These are phyloP conservation scores for Sebastes steindachneri DNA, from an alignment of 2,797 vertebrate species.

Conservation along the genomic window DNA sequence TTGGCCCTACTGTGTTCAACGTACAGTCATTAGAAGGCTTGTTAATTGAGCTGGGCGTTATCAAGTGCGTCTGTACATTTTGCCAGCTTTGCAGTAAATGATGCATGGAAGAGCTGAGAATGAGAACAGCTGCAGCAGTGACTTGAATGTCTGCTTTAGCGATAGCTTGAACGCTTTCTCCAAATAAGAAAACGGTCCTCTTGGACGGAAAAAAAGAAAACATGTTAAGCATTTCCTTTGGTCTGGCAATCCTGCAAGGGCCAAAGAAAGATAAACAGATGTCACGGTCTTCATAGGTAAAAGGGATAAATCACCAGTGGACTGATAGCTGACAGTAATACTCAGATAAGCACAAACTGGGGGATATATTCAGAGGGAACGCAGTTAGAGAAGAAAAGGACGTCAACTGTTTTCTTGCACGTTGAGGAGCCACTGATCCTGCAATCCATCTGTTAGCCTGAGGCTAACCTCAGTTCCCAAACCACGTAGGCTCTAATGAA, in stretches of 20 bases:
- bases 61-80: slow-evolving; percentile 55
- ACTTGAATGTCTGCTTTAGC: slow-evolving; percentile 29
- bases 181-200: slow-evolving; percentile 32
- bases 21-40: slow-evolving; percentile 49
- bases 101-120: slow-evolving; percentile 51
- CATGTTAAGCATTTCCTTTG: slow-evolving; percentile 58
- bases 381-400: slow-evolving; percentile 27
- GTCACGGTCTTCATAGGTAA: slow-evolving; percentile 42
- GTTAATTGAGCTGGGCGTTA: slow-evolving; percentile 62
- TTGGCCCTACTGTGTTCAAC: slow-evolving; percentile 32
- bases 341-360: slow-evolving; percentile 37
- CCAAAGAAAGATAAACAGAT: slow-evolving; percentile 72
- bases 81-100: slow-evolving; percentile 69
- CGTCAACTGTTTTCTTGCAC: slow-evolving; percentile 34
- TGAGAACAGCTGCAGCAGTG: slow-evolving; percentile 67
- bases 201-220: slow-evolving; percentile 27
- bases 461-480: slow-evolving; percentile 61
- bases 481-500: slow-evolving; percentile 69
- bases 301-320: slow-evolving; percentile 34
- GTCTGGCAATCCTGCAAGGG: slow-evolving; percentile 55
- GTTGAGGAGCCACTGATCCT: slow-evolving; percentile 61
- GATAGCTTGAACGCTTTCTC: slow-evolving; percentile 33
- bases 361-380: slow-evolving; percentile 10
- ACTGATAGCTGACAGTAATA: slow-evolving; percentile 25
- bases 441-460: slow-evolving; percentile 62